Base-by-base conservation (phyloP, 2,888 invertebrate genomes). In the Bombylius discolor region DNA sequence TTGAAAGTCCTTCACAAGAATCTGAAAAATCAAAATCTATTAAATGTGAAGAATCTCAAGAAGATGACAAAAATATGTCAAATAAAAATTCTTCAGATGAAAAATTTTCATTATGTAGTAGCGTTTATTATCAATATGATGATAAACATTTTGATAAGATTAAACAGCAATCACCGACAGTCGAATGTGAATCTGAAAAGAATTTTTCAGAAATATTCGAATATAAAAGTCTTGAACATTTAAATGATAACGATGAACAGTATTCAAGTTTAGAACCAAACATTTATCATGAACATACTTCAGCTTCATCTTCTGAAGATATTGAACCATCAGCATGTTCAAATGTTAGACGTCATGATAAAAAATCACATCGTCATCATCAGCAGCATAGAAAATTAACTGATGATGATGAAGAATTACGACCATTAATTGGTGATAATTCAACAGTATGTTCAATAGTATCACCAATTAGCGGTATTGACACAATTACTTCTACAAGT, bases 51-150 rank as follows among this genome's bases (percentile, higher is more conserved):
- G 23, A 23, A 23, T 23, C 23, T 23, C 23, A 23, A 3, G 23
- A 23, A 23, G 23, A 23, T 23, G 23, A 23, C 1, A 23, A 23
- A 23, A 23, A 23, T 23, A 23, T 23, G 3, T 23, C 23, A 23
- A 23, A 23, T 23, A 23, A 23, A 23, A 23, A 23, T 23, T 23
- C 23, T 23, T 23, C 23, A 23, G 23, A 23, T 23, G 23, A 73
- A 4, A 69, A 73, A 8, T 62, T 73, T 55, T 74, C 73, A 0
- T 62, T 73, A 3, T 74, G 74, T 52, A 71, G 71, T 1, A 72
- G 73, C 9, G 59, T 73, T 56, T 72, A 72, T 61, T 23, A 23
- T 23, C 23, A 23, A 23, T 23, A 23, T 23, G 23, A 23, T 23
- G 23, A 23, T 23, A 23, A 23, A 23, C 23, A 23, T 23, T 23